phyloP scores from a whole-genome alignment of 2,113 vertebrate species.

The Pluvianellus socialis region DNA sequence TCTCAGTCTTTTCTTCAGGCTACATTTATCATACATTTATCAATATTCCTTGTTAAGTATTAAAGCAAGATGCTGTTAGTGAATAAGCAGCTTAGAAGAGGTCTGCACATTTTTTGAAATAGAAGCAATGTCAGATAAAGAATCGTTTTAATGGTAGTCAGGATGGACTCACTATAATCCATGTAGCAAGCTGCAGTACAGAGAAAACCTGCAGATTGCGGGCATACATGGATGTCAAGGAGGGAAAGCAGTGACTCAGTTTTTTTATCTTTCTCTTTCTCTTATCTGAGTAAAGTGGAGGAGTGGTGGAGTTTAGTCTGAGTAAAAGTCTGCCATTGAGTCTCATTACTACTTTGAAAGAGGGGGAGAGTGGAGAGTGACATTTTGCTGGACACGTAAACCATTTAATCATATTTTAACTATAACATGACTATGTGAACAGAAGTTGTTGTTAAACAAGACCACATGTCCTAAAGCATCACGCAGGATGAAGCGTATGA shows the following conservation, averaged over 20 bases:
- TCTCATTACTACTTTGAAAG: background rate
- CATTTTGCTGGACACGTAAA: background rate
- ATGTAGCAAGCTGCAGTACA: background rate
- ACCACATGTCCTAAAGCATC: background rate
- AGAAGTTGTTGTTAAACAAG: background rate
- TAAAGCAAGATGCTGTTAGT: background rate
- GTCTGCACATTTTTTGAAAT: background rate
- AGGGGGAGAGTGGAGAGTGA: background rate
- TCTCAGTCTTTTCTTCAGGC: background rate
- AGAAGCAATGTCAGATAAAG: background rate
- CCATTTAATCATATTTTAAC: background rate
- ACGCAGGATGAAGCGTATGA: background rate
- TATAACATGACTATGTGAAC: background rate
- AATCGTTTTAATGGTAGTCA: background rate
- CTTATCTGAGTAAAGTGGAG: background rate
- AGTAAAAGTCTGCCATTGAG: background rate
- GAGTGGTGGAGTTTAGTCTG: background rate
- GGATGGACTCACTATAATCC: background rate
- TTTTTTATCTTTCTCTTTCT: slow-evolving; percentile 1
- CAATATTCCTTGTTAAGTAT: background rate
- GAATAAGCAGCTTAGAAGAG: background rate
- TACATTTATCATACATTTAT: background rate
- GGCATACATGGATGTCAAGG: background rate
- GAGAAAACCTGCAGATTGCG: background rate
- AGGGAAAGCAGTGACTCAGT: background rate